Evolutionary conservation across 2,797 vertebrate species (phyloP).

Genomic region (Cyclopterus lumpus): DNA sequence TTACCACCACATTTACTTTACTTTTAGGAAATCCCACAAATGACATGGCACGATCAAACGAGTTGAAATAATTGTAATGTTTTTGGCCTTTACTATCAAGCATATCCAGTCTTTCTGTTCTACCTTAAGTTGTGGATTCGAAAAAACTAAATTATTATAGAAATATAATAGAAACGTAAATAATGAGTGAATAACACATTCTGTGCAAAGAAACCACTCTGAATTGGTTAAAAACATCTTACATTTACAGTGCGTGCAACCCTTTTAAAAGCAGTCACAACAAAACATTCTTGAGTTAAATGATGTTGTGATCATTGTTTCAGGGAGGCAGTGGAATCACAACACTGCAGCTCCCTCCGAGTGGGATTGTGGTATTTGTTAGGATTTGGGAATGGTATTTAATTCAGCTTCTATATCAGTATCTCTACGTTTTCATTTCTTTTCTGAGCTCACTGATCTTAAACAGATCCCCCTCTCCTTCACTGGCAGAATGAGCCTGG

Average conservation of each 20-base stretch:
- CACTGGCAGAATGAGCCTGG: slow-evolving; percentile 26
- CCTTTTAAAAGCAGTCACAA: neutral
- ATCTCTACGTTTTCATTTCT: slow-evolving; percentile 24
- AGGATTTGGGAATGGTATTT: slow-evolving; percentile 13
- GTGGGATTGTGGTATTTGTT: neutral
- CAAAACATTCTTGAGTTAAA: neutral
- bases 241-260: neutral
- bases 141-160: neutral
- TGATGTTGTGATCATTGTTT: neutral
- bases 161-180: neutral
- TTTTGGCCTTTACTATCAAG: neutral
- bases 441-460: slow-evolving; percentile 35
- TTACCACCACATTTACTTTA: neutral
- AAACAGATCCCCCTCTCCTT: slow-evolving; percentile 24
- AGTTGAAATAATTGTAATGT: neutral
- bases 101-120: neutral
- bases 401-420: slow-evolving; percentile 47
- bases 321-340: neutral
- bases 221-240: neutral
- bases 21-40: slow-evolving; percentile 1
- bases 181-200: neutral
- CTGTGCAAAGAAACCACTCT: neutral
- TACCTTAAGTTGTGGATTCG: neutral
- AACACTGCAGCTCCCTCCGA: neutral
- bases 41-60: neutral